Base-by-base conservation (phyloP, 2,888 invertebrate species). In the Protophormia terraenovae region DNA sequence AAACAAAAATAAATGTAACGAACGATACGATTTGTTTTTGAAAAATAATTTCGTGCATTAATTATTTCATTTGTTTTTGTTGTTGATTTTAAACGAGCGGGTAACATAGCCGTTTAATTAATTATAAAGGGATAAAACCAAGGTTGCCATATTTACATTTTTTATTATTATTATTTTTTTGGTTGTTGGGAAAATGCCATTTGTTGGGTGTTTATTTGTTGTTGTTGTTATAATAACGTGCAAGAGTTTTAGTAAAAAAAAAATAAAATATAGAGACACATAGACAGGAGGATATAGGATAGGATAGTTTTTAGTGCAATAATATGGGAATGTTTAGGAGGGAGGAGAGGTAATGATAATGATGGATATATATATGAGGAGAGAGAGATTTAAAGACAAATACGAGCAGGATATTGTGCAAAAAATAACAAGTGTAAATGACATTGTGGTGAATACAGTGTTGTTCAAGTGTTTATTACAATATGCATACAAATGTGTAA, bases 51-150 rank as follows among this genome's bases (percentile, higher is more conserved):
- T 69, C 67, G 75, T 64, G 82, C 45, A 76, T 82, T 79, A 75
- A 79, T 79, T 79, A 83, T 83, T 83, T 83, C 83, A 79, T 83
- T 83, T 82, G 29, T 76, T 22, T 10, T n/a, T 19, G 19, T 67
- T 32, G 29, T 71, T 62, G 50, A n/a, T 55, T 45, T 29, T 16
- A 45, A 16, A 58, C 79, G 72, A 64, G 8, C 71, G 41, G 19
- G 12, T 58, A 22, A 55, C 16, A 16, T 24, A 19, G 16, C 55
- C 22, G 47, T 58, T 60, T 58, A 32, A 5, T 35, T 64, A 1
- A 45, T 45, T 19, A 27, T 64, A 10, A 24, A 32, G 53, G 69
- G 29, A 29, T 50, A 41, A 71, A 62, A 50, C 72, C 73, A 82
- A 24, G 66, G 85, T 79, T 82, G 78, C 78, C 82, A 85, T 71